A percentile compares a stretch with the other conserved stretches of the same genome.
Evolutionary conservation across 2,888 invertebrate species (phyloP).

Genomic region (Taphrorychus bicolor): DNA sequence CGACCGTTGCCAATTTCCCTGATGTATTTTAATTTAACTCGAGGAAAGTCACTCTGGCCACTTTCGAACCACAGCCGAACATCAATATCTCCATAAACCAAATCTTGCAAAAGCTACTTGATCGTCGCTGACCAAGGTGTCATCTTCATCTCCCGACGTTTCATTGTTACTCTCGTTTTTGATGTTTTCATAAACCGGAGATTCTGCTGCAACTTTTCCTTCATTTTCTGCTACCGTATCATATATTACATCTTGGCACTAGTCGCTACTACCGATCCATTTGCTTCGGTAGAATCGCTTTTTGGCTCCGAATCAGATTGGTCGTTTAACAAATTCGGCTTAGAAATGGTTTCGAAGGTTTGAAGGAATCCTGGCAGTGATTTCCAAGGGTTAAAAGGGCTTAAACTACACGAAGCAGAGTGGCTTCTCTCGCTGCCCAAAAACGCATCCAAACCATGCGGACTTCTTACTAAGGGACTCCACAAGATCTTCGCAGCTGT

Average conservation of each 20-base stretch:
- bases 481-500: conserved; percentile 63
- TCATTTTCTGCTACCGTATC: neutral
- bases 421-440: conserved; percentile 31
- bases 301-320: conserved; percentile 17
- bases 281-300: neutral
- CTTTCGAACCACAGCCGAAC: conserved; percentile 62
- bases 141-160: neutral
- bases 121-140: neutral
- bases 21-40: conserved; percentile 80
- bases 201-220: neutral
- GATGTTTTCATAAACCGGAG: no score
- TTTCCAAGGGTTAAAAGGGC: conserved; percentile 54
- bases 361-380: conserved; percentile 52
- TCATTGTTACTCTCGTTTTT: no score
- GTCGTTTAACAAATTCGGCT: conserved; percentile 33
- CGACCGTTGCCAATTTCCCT: conserved; percentile 84
- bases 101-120: neutral
- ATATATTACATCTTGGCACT: neutral
- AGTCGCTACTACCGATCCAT: neutral
- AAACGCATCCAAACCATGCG: conserved; percentile 6
- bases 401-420: conserved; percentile 10
- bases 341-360: conserved; percentile 45
- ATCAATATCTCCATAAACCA: conserved; percentile 53
- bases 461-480: conserved; percentile 15
- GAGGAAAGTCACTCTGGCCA: conserved; percentile 70